These are phyloP conservation scores for Gallinago solitaria DNA, from an alignment of 2,797 vertebrate genomes.

Conservation along the genomic window DNA sequence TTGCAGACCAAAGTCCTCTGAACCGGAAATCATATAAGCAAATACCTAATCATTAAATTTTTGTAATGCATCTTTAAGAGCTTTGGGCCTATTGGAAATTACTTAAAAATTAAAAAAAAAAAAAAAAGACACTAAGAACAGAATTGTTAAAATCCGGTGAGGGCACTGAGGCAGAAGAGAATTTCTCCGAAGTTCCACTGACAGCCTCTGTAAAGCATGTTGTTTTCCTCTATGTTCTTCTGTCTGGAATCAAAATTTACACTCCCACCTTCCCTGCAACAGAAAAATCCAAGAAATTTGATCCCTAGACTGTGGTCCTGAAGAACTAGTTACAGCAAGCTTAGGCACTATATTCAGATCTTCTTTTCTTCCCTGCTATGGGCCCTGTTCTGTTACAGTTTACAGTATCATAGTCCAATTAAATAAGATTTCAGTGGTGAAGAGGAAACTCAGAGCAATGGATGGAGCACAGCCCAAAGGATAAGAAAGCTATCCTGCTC, in stretches of 20 bases:
- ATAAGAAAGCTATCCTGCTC: not conserved
- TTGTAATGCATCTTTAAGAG: not conserved
- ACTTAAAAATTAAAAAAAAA: not conserved
- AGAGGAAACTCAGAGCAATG: not conserved
- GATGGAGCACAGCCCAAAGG: not conserved
- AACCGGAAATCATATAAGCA: not conserved
- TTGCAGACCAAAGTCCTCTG: not conserved
- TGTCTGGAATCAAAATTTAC: not conserved
- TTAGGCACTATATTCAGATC: not conserved
- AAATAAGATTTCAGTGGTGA: not conserved
- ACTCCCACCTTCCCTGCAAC: not conserved
- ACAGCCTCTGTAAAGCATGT: rapidly evolving
- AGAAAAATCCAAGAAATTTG: not conserved
- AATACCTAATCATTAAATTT: not conserved
- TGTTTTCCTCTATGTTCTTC: not conserved
- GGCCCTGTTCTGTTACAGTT: not conserved
- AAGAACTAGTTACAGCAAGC: not conserved
- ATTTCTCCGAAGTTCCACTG: not conserved
- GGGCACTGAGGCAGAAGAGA: not conserved
- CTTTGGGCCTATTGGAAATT: not conserved
- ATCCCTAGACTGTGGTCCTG: not conserved
- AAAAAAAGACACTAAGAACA: not conserved
- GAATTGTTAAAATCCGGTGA: not conserved
- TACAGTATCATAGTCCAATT: not conserved
- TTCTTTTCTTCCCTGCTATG: not conserved